phyloP scores from a whole-genome alignment of 2,888 invertebrate genomes.

The Sphinx pinastri region DNA sequence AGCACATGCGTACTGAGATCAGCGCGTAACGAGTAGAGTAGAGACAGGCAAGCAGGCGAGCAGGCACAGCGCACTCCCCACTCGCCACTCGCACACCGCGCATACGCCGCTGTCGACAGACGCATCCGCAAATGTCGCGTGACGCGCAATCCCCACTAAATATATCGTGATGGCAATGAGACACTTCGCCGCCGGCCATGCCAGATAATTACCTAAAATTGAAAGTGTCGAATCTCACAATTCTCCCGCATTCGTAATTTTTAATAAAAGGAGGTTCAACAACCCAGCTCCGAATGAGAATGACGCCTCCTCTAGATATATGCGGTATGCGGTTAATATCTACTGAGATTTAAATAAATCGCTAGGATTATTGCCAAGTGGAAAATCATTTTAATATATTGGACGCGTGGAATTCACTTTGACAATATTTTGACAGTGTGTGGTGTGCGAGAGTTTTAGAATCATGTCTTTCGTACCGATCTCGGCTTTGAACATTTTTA shows the following conservation, averaged over 20 bases:
- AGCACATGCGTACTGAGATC: not conserved
- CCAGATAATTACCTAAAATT: constrained; percentile 55
- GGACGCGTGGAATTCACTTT: constrained; percentile 81
- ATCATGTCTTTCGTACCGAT: constrained; percentile 55
- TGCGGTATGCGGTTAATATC: constrained; percentile 80
- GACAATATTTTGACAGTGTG: constrained; percentile 83
- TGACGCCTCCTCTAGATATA: constrained; percentile 76
- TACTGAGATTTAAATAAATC: constrained; percentile 80
- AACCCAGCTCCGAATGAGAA: constrained; percentile 67
- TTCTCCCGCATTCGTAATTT: constrained; percentile 56
- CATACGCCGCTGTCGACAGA: constrained; percentile 60
- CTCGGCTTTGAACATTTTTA: constrained; percentile 58
- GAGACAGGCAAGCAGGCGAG: not conserved
- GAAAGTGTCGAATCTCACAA: constrained; percentile 54
- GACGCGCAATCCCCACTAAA: constrained; percentile 66
- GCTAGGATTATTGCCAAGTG: constrained; percentile 83
- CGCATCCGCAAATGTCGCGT: constrained; percentile 62
- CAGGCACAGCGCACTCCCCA: not conserved
- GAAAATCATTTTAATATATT: constrained; percentile 81
- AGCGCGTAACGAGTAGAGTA: too few species aligned
- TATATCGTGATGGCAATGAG: constrained; percentile 67
- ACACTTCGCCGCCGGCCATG: constrained; percentile 60
- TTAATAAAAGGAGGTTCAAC: constrained; percentile 76
- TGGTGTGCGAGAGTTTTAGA: constrained; percentile 72
- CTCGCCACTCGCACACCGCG: constrained; percentile 33